Evolutionary conservation across 2,113 vertebrate genomes (phyloP).

Genomic region (Nipponia nippon): DNA sequence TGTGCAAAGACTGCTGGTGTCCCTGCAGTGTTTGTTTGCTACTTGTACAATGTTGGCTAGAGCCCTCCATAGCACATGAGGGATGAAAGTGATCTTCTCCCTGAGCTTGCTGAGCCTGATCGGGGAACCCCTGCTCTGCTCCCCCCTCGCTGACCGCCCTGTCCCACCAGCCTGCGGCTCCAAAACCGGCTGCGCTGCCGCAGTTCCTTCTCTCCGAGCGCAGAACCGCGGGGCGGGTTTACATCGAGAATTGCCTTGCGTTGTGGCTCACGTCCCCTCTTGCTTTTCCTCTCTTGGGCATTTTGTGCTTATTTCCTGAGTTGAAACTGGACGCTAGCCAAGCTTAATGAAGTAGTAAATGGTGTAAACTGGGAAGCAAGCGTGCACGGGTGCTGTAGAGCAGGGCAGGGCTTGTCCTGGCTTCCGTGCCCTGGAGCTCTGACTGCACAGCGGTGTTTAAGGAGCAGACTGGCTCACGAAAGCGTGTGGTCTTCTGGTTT

Average conservation of each 20-base stretch:
- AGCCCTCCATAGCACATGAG: not conserved
- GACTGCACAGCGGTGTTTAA: not conserved
- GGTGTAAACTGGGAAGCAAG: not conserved
- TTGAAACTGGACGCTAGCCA: not conserved
- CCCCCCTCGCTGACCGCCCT: fast-evolving
- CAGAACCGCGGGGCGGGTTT: fast-evolving
- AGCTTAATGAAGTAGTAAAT: not conserved
- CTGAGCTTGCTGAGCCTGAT: not conserved
- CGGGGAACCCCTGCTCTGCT: not conserved
- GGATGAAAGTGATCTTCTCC: fast-evolving
- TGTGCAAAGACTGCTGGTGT: fast-evolving
- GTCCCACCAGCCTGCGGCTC: not conserved
- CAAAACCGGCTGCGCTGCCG: not conserved
- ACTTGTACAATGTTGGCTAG: not conserved
- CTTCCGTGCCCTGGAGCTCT: not conserved
- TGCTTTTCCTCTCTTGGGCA: not conserved
- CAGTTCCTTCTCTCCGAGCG: not conserved
- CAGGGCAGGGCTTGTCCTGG: not conserved
- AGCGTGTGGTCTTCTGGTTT: not conserved
- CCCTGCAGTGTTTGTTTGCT: not conserved
- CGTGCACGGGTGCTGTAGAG: not conserved
- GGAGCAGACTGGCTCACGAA: not conserved
- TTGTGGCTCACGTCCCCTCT: not conserved
- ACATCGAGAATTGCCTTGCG: fast-evolving
- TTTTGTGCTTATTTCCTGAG: not conserved